A percentile compares a stretch with the other conserved stretches of the same genome.
Conservation (phyloP, 2,888 invertebrate genomes). For the Pyrocoelia pectoralis region DNA sequence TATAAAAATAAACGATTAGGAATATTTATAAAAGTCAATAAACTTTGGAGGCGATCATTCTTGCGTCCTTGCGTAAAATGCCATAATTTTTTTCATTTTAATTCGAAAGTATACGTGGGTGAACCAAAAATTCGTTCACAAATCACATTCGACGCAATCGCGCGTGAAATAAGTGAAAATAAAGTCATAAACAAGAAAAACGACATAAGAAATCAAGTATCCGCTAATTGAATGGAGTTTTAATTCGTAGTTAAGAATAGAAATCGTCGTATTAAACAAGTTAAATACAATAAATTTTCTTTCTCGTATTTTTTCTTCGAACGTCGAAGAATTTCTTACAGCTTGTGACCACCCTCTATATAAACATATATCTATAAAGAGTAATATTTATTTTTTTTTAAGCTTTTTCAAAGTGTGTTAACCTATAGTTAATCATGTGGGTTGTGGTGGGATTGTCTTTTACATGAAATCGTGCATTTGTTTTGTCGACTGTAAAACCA, state of each 20-base stretch:
- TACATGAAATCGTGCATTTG: slow-evolving; percentile 19
- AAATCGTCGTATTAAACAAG: slow-evolving; percentile 45
- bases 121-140: slow-evolving; percentile 5
- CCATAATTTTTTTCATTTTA: not conserved
- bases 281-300: slow-evolving; percentile 35
- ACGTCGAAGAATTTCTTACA: not conserved
- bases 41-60: slow-evolving; percentile 38
- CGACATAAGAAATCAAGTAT: slow-evolving; percentile 42
- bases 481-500: slow-evolving; percentile 53
- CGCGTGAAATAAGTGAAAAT: slow-evolving; percentile 30
- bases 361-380: slow-evolving; percentile 45
- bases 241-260: slow-evolving; percentile 45
- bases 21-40: slow-evolving; percentile 44
- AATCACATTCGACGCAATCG: not conserved
- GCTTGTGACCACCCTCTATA: slow-evolving; percentile 48
- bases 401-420: slow-evolving; percentile 61
- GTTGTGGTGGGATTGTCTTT: slow-evolving; percentile 13
- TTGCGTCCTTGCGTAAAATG: slow-evolving; percentile 42
- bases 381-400: slow-evolving; percentile 51
- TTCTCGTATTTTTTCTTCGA: not conserved
- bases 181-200: slow-evolving; percentile 38
- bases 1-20: slow-evolving; percentile 41
- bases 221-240: slow-evolving; percentile 44
- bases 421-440: slow-evolving; percentile 51
- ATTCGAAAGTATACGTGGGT: slow-evolving; percentile 6